These are phyloP conservation scores for Psilanteris sp. DNA, from an alignment of 1,140 invertebrate genomes.

Conservation along the genomic window DNA sequence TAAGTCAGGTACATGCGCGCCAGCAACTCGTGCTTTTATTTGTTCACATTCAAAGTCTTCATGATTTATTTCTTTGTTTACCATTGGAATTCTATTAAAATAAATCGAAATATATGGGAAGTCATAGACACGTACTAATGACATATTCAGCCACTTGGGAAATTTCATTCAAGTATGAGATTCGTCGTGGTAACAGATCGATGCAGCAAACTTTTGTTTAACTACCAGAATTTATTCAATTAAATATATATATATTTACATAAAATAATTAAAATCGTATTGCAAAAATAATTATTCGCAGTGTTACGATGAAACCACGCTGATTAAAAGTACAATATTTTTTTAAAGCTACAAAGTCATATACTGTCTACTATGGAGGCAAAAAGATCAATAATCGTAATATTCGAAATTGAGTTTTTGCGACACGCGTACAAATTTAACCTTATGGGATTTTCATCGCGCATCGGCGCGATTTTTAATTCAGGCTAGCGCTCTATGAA, in stretches of 20 bases:
- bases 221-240: slow-evolving; percentile 50
- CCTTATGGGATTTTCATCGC: no score
- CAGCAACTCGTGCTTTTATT: slow-evolving; percentile 24
- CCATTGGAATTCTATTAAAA: slow-evolving; percentile 59
- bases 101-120: slow-evolving; percentile 60
- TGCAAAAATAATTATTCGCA: no score
- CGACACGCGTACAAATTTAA: no score
- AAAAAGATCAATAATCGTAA: no score
- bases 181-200: slow-evolving; percentile 36
- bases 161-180: slow-evolving; percentile 56
- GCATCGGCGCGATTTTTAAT: no score
- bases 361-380: no score
- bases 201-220: slow-evolving; percentile 41
- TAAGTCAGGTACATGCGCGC: slow-evolving; percentile 29
- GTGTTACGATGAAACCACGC: no score
- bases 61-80: slow-evolving; percentile 62
- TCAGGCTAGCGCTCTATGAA: no score
- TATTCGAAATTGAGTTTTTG: no score
- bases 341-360: no score
- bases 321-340: no score
- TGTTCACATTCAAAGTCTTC: slow-evolving; percentile 27
- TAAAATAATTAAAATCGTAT: no score
- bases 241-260: slow-evolving; percentile 48
- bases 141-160: slow-evolving; percentile 58
- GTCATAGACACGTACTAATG: slow-evolving; percentile 49